These are phyloP conservation scores for Hypolimnas misippus DNA, from an alignment of 2,888 invertebrate genomes.

Conservation along the genomic window DNA sequence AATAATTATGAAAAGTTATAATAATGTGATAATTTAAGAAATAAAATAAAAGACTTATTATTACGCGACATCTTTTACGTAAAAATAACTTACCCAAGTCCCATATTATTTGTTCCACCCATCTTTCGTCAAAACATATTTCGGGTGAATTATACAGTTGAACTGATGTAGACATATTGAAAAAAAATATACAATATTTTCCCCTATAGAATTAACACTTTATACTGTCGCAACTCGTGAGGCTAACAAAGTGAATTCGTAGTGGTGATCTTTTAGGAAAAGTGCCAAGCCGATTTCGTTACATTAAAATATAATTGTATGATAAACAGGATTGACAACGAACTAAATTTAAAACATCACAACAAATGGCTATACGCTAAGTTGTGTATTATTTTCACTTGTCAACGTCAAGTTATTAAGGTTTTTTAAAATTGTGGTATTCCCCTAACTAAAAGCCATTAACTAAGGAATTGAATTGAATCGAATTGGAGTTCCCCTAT, in stretches of 20 bases:
- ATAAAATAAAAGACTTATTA: not conserved
- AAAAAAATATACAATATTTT: too few species aligned
- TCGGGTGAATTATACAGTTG: conserved; percentile 47
- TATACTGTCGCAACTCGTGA: too few species aligned
- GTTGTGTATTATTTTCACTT: not conserved
- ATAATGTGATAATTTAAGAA: not conserved
- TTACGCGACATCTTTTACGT: not conserved
- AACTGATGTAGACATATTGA: too few species aligned
- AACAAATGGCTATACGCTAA: not conserved
- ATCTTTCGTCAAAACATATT: conserved; percentile 53
- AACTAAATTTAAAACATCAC: not conserved
- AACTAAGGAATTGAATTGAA: too few species aligned
- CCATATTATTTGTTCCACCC: conserved; percentile 63
- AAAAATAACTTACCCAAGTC: conserved; percentile 57
- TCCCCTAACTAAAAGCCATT: too few species aligned
- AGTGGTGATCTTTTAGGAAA: not conserved
- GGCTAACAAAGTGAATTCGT: too few species aligned
- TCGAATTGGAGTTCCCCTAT: too few species aligned
- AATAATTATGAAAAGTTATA: not conserved
- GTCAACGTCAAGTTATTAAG: not conserved
- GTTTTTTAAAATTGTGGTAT: too few species aligned
- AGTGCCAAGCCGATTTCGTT: not conserved
- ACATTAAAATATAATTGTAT: not conserved
- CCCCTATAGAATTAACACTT: too few species aligned
- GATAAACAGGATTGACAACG: not conserved